Percentiles rank a stretch among this genome's conserved stretches.
Evolutionary conservation across 92 coral and sea anemone genomes (phyloP).

Genomic region (Galaxea fascicularis): DNA sequence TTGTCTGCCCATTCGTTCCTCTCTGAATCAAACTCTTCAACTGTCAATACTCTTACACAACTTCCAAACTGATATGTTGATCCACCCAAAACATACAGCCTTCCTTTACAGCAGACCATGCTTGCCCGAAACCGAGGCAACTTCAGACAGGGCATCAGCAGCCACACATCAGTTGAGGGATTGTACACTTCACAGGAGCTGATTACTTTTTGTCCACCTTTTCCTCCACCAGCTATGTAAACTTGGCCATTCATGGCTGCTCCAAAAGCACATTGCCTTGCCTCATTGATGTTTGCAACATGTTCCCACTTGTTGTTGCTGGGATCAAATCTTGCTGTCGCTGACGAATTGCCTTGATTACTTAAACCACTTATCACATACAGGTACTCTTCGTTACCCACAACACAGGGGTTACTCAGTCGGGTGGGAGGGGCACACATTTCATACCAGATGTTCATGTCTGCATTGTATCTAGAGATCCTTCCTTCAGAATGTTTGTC

Average conservation of each 20-base stretch:
- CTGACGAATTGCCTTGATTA: background rate
- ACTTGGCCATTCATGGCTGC: conserved; percentile 56
- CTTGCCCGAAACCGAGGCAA: background rate
- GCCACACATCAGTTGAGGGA: conserved; percentile 26
- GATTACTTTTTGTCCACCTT: background rate
- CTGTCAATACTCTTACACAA: background rate
- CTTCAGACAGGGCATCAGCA: background rate
- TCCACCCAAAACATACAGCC: conserved; percentile 12
- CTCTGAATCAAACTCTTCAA: conserved; percentile 20
- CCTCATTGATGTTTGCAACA: conserved; percentile 55
- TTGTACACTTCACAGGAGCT: conserved; percentile 68
- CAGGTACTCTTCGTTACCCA: background rate
- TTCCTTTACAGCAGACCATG: conserved; percentile 10
- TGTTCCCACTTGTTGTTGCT: conserved; percentile 53
- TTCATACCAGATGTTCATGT: too few species aligned
- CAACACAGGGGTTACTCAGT: background rate
- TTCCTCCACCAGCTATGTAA: conserved; percentile 64
- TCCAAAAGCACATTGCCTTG: conserved; percentile 62
- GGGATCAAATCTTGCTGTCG: conserved; percentile 58
- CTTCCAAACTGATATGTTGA: background rate
- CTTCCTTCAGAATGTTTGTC: too few species aligned
- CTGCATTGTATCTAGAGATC: too few species aligned
- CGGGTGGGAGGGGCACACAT: too few species aligned
- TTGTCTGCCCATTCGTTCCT: background rate
- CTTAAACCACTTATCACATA: background rate